Evolutionary conservation across 2,113 vertebrate genomes (phyloP), one percentile per base, ranked within the genome.

Genomic region (Morone saxatilis): DNA sequence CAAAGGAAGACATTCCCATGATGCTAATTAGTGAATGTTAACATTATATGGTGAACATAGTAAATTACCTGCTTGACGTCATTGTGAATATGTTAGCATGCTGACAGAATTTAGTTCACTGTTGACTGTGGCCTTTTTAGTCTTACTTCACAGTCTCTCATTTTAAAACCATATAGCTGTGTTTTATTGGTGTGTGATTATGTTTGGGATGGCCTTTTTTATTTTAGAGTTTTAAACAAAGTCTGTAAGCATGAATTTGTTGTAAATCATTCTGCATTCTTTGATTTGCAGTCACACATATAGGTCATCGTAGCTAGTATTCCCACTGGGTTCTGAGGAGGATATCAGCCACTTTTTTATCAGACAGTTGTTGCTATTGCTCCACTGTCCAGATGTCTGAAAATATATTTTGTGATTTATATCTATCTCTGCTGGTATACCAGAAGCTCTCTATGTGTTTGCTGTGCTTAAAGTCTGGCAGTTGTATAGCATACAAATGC

Each of bases 401-500:
- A 63, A 71, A 53, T 80, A 25, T 45, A 60, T 45, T 83, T 61
- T 66, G 8, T 86, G 62, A 82, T 82, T 83, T 66, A 51, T 65
- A 62, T 71, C 60, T 40, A 38, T 72, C 47, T 57, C 47, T 72
- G 47, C 74, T 50, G 80, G 61, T 67, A 22, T 54, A 48, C 59
- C 51, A 19, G 38, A 17, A 53, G 43, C 43, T 48, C 14, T 66
- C n/a, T 7, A 0, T 47, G 25, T 67, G 65, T 78, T 76, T 25
- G 50, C 36, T 61, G 45, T 80, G 43, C 69, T 73, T 66, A 66
- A 56, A 77, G 31, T 61, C 62, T 19, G 25, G 31, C 25, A 4
- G 41, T 25, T 62, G 50, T 31, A 8, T 13, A 5, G 78, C 85
- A 83, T 86, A 83, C 82, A 79, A 78, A 89, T 66, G 17, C 67